Evolutionary conservation across 2,113 vertebrate genomes (phyloP).

Genomic region (Arvicanthis niloticus): DNA sequence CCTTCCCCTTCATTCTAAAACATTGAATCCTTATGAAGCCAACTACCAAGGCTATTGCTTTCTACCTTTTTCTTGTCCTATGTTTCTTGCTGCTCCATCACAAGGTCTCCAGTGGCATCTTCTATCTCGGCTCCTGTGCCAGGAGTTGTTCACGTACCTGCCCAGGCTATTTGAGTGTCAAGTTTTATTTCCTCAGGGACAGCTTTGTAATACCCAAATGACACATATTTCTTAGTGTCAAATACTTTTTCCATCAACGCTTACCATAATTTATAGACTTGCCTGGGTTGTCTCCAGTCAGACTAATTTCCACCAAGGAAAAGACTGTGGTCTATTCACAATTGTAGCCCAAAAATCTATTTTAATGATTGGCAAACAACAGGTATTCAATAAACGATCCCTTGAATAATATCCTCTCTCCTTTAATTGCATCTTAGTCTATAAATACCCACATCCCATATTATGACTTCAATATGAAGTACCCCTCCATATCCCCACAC

Average conservation of each 20-base stretch:
- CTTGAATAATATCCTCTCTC: neutral
- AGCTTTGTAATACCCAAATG: neutral
- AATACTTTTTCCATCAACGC: neutral
- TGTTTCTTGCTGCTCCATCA: neutral
- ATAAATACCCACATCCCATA: neutral
- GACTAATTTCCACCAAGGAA: neutral
- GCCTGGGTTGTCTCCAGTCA: neutral
- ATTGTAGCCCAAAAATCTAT: neutral
- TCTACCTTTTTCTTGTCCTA: slow-evolving; percentile 1
- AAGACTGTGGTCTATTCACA: neutral
- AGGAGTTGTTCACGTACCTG: neutral
- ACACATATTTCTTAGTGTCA: slow-evolving; percentile 10
- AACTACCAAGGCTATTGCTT: slow-evolving; percentile 20
- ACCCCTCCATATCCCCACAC: neutral
- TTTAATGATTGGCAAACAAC: neutral
- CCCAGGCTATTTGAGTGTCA: neutral
- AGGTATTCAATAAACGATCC: neutral
- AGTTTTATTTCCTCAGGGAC: neutral
- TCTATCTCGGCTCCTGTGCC: neutral
- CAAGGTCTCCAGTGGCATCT: neutral
- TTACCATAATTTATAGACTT: neutral
- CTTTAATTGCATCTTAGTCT: neutral
- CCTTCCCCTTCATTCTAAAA: neutral
- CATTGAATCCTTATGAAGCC: neutral
- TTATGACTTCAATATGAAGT: neutral